A percentile compares a stretch with the other conserved stretches of the same genome.
These are phyloP conservation scores for Imbricaverruca yamaguchii DNA, from an alignment of 2,888 invertebrate genomes.

Conservation along the genomic window DNA sequence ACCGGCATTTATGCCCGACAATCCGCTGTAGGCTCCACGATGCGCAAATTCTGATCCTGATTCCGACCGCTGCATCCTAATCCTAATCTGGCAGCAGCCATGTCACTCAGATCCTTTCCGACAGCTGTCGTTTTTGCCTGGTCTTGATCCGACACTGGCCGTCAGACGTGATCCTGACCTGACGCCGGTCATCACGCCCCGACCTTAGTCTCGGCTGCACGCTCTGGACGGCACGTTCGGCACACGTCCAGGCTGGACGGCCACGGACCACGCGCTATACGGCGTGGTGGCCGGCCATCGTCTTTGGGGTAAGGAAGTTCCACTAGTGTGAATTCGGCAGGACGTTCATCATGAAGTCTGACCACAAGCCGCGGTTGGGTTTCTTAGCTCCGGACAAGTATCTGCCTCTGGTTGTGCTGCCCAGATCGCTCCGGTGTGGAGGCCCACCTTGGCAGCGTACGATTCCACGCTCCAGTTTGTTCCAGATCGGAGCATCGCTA, in stretches of 20 bases:
- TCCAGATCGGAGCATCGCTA: no score
- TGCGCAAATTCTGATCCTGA: no score
- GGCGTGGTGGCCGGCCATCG: slow-evolving; percentile 30
- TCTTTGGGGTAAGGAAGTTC: slow-evolving; percentile 36
- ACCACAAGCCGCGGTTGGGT: slow-evolving; percentile 35
- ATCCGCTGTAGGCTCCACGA: no score
- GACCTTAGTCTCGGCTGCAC: slow-evolving; percentile 50
- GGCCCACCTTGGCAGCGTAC: no score
- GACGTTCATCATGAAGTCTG: slow-evolving; percentile 35
- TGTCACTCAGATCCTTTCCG: no score
- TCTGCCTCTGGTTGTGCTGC: slow-evolving; percentile 1
- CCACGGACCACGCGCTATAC: not conserved
- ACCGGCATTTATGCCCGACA: no score
- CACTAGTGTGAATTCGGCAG: slow-evolving; percentile 36
- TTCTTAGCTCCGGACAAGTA: slow-evolving; percentile 10
- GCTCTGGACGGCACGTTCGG: slow-evolving; percentile 53
- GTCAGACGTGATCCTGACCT: no score
- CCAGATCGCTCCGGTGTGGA: not conserved
- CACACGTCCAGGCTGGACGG: not conserved
- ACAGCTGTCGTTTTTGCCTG: no score
- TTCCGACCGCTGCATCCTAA: no score
- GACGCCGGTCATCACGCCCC: slow-evolving; percentile 43
- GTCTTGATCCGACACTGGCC: no score
- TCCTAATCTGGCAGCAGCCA: no score
- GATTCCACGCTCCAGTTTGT: no score